Evolutionary conservation across 2,113 vertebrate species (phyloP).

Genomic region (Perca fluviatilis): DNA sequence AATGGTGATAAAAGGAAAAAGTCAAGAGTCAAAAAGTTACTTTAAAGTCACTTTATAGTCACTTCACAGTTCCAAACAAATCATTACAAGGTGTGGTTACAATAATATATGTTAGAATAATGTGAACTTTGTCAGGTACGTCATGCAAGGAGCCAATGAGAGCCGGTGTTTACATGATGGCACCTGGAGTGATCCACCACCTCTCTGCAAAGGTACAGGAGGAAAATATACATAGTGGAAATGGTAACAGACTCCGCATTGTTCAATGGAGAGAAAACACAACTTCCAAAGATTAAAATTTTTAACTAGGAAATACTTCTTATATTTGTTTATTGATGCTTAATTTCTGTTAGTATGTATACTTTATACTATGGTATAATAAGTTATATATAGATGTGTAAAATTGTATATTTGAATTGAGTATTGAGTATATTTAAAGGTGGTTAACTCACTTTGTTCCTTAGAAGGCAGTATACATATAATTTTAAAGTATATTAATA

Average conservation of each 20-base stretch:
- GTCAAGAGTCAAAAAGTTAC: too few species aligned
- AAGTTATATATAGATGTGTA: not conserved
- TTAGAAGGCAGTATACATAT: not conserved
- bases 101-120: not conserved
- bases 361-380: too few species aligned
- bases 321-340: not conserved
- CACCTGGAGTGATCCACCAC: conserved; percentile 84
- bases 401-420: too few species aligned
- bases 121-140: conserved; percentile 81
- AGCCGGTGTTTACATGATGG: conserved; percentile 86
- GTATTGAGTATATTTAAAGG: not conserved
- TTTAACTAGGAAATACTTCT: not conserved
- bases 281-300: not conserved
- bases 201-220: conserved; percentile 86
- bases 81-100: not conserved
- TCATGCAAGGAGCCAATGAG: conserved; percentile 82
- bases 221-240: not conserved
- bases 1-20: not conserved
- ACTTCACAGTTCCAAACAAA: not conserved
- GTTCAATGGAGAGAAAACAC: not conserved
- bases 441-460: not conserved
- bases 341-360: not conserved
- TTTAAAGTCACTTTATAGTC: not conserved
- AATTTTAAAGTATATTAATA: not conserved
- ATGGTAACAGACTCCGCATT: not conserved